Conservation (phyloP, 2,888 invertebrate genomes). For the Hemistola chrysoprasaria region DNA sequence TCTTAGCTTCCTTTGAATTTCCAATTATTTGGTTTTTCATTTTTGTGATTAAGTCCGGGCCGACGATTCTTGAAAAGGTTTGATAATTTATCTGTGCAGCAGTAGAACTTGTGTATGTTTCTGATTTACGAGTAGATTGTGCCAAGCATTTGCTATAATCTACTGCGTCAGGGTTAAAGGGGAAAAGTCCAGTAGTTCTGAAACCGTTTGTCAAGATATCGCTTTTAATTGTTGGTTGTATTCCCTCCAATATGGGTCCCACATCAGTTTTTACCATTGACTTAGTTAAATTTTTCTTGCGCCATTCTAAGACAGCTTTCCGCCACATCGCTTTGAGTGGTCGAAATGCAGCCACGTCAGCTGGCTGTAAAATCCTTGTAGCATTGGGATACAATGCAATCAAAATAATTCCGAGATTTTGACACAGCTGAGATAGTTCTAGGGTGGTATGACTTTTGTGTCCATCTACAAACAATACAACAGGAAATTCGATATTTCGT, state of each 20-base stretch:
- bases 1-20: no score
- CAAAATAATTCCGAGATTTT: conserved; percentile 24
- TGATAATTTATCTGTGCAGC: no score
- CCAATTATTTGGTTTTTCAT: no score
- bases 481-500: conserved; percentile 20
- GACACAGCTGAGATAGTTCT: conserved; percentile 23
- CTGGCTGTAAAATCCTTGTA: conserved; percentile 28
- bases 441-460: conserved; percentile 30
- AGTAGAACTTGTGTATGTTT: no score
- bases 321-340: conserved; percentile 28
- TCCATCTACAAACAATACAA: conserved; percentile 30
- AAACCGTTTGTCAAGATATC: no score
- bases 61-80: no score
- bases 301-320: conserved; percentile 29
- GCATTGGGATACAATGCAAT: conserved; percentile 29
- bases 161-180: conserved; percentile 23
- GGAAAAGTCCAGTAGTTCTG: conserved; percentile 13
- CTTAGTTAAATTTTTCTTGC: conserved; percentile 21
- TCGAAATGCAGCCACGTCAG: conserved; percentile 29
- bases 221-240: conserved; percentile 20
- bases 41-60: no score
- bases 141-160: conserved; percentile 24
- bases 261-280: conserved; percentile 8
- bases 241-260: conserved; percentile 16
- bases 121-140: no score